Evolutionary conservation across 2,797 vertebrate genomes (phyloP), one percentile per base, ranked within the genome.

Genomic region (Notolepis coatsorum): DNA sequence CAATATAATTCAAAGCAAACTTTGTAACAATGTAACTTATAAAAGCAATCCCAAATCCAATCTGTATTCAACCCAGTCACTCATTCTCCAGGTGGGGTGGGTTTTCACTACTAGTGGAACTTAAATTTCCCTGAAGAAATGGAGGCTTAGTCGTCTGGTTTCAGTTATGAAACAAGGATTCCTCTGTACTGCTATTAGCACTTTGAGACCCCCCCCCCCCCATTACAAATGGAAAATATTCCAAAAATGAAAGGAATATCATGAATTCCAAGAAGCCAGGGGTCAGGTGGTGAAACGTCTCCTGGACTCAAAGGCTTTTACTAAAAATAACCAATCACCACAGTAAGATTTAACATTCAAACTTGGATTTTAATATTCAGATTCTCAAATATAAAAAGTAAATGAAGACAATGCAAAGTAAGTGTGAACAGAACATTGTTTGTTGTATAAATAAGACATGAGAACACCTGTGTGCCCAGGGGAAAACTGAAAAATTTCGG

Each of bases 101-200:
- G 24, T 70, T 27, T 41, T 17, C 31, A 45, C 33, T 17, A 23
- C 15, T 45, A 43, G 69, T 15, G 42, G 2, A 33, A 47, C 49
- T 35, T 33, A 27, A 49, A 35, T 43, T 13, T 41, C 7, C 52
- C 55, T 65, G 56, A 42, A 37, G 43, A 33, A 41, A 25, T 46
- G 9, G 65, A 69, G 60, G 38, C 50, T 61, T 35, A 12, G 56
- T n/a, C 51, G 65, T 81, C 81, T 84, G 81, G 73, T 79, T 79
- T 67, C 57, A 79, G 68, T 84, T 81, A 79, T 58, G 45, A 76
- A 73, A 84, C 81, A 81, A 81, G 61, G 75, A 68, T 38, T 72
- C 54, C 75, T 79, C 81, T 84, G 78, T 84, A 35, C 66, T 79
- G 65, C 59, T 64, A 67, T 60, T 79, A 75, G 75, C 81, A 71